These are phyloP conservation scores for Petrolisthes cinctipes DNA, from an alignment of 2,888 invertebrate genomes.

Conservation along the genomic window DNA sequence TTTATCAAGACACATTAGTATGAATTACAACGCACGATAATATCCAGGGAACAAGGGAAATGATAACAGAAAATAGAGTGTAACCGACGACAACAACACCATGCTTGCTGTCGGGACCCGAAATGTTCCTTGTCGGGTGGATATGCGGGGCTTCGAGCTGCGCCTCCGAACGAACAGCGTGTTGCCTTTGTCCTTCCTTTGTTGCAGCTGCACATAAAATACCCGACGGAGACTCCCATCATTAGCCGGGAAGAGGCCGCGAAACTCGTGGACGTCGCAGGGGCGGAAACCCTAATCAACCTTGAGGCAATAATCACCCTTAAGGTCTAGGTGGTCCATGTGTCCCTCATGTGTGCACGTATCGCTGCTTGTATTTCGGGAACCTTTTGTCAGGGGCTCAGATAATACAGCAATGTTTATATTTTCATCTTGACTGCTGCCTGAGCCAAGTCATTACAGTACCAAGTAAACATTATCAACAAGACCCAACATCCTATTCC, in stretches of 20 bases:
- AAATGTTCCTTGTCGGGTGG: not conserved
- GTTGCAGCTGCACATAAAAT: constrained; percentile 27
- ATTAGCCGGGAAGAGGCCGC: not conserved
- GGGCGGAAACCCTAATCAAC: not conserved
- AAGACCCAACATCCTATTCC: too few species aligned
- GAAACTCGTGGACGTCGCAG: not conserved
- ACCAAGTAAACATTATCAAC: too few species aligned
- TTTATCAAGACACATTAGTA: too few species aligned
- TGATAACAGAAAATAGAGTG: too few species aligned
- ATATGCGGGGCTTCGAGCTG: not conserved
- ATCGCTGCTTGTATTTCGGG: not conserved
- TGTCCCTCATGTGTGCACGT: not conserved
- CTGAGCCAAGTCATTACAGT: too few species aligned
- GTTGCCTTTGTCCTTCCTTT: constrained; percentile 25
- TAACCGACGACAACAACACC: too few species aligned
- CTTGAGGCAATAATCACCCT: not conserved
- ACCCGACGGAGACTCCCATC: not conserved
- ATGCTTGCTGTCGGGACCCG: not conserved
- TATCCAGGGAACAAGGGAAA: too few species aligned
- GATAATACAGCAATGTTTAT: not conserved
- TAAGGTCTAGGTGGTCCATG: not conserved
- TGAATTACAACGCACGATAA: too few species aligned
- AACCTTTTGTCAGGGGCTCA: not conserved
- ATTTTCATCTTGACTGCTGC: not conserved
- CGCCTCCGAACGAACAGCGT: not conserved